Percentiles rank a stretch among this genome's conserved stretches.
phyloP scores from a whole-genome alignment of 1,140 invertebrate genomes.

The Papilio helenus region DNA sequence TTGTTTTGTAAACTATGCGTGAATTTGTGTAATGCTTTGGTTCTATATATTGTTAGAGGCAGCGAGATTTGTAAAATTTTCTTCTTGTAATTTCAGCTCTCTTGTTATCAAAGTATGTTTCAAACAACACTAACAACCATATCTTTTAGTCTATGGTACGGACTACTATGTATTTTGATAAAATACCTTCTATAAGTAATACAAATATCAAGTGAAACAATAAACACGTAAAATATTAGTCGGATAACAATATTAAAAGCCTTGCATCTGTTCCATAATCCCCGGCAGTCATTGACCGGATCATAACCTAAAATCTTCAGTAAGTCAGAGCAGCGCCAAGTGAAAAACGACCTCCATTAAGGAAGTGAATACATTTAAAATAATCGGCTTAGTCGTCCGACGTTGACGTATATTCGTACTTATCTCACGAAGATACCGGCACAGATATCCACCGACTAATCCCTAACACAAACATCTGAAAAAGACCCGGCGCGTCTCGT shows the following conservation, averaged over 20 bases:
- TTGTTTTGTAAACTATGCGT: neutral
- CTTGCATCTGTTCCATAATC: conserved; percentile 48
- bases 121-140: no score
- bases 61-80: neutral
- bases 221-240: conserved; percentile 29
- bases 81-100: neutral
- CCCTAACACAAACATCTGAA: conserved; percentile 80
- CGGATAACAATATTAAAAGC: conserved; percentile 28
- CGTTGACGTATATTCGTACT: conserved; percentile 83
- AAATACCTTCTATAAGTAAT: neutral
- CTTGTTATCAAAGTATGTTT: no score
- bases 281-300: conserved; percentile 77
- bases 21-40: neutral
- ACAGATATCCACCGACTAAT: conserved; percentile 80
- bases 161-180: no score
- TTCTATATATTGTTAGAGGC: neutral
- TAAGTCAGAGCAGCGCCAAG: conserved; percentile 67
- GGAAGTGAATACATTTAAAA: conserved; percentile 83
- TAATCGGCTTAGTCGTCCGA: conserved; percentile 82
- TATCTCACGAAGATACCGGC: conserved; percentile 82
- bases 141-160: no score
- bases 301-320: conserved; percentile 79
- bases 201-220: neutral
- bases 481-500: conserved; percentile 78
- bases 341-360: conserved; percentile 83